Evolutionary conservation across 2,797 vertebrate genomes (phyloP).

Genomic region (Hoplostethus atlanticus): DNA sequence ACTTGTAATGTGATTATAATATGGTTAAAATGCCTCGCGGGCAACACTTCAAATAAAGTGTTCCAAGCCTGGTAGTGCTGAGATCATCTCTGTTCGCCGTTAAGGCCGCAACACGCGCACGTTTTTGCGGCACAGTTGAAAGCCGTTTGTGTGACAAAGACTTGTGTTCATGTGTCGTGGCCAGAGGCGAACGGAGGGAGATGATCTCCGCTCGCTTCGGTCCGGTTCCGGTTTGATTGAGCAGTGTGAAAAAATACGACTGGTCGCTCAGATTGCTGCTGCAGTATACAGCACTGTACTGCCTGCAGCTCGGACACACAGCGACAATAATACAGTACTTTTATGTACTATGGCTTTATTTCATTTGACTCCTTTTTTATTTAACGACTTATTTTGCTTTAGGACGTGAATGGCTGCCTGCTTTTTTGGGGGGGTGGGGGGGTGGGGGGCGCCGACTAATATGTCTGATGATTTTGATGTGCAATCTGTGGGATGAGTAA

Average conservation of each 20-base stretch:
- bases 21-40: conserved; percentile 22
- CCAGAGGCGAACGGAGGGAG: conserved; percentile 1
- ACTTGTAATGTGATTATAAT: conserved; percentile 2
- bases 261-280: conserved; percentile 23
- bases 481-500: conserved; percentile 70
- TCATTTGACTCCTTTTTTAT: conserved; percentile 44
- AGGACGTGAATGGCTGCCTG: conserved; percentile 64
- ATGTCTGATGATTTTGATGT: conserved; percentile 73
- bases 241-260: conserved; percentile 25
- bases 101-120: conserved; percentile 5
- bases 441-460: conserved; percentile 46
- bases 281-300: conserved; percentile 10
- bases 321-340: conserved; percentile 26
- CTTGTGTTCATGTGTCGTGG: conserved; percentile 28
- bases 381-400: conserved; percentile 56
- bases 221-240: conserved; percentile 21
- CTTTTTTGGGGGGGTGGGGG: conserved; percentile 20
- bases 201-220: conserved; percentile 20
- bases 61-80: conserved; percentile 1
- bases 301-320: conserved; percentile 23
- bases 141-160: conserved; percentile 26
- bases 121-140: conserved; percentile 9
- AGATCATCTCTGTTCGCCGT: conserved; percentile 18
- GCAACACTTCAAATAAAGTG: conserved; percentile 21
- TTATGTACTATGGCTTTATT: conserved; percentile 40